phyloP scores from a whole-genome alignment of 2,113 vertebrate genomes.

The Antidorcas marsupialis region DNA sequence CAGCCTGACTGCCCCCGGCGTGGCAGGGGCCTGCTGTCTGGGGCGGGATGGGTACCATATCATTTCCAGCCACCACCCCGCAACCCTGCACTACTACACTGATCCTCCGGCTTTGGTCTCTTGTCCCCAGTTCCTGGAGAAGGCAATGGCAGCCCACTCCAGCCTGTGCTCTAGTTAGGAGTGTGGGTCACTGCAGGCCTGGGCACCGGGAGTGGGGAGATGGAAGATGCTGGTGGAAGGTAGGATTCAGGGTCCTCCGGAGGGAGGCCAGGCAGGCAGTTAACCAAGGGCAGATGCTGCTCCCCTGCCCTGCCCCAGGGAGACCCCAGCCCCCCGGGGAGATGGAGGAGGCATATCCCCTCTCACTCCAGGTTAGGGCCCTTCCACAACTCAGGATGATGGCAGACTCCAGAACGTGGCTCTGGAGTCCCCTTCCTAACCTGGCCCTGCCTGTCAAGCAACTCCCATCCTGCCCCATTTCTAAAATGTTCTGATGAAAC shows the following conservation, averaged over 20 bases:
- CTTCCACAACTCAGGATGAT: neutral
- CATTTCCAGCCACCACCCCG: neutral
- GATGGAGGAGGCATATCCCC: neutral
- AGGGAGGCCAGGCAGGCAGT: neutral
- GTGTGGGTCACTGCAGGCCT: constrained; percentile 20
- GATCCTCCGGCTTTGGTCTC: neutral
- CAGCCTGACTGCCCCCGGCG: neutral
- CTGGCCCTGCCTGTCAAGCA: neutral
- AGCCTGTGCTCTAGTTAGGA: constrained; percentile 15
- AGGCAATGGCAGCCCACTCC: no score
- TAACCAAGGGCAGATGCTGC: neutral
- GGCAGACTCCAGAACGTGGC: neutral
- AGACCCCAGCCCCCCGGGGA: no score
- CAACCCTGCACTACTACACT: no score
- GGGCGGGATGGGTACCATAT: neutral
- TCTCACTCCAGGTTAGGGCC: no score
- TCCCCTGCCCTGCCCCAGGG: neutral
- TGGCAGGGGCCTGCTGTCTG: constrained; percentile 33
- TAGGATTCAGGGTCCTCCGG: neutral
- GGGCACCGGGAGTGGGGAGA: neutral
- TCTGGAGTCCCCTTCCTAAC: neutral
- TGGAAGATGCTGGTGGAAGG: neutral
- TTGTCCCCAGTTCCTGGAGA: accelerated
- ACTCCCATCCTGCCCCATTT: neutral
- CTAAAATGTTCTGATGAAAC: neutral